phyloP scores from a whole-genome alignment of 2,888 invertebrate genomes.

The Bhutanitis thaidina region DNA sequence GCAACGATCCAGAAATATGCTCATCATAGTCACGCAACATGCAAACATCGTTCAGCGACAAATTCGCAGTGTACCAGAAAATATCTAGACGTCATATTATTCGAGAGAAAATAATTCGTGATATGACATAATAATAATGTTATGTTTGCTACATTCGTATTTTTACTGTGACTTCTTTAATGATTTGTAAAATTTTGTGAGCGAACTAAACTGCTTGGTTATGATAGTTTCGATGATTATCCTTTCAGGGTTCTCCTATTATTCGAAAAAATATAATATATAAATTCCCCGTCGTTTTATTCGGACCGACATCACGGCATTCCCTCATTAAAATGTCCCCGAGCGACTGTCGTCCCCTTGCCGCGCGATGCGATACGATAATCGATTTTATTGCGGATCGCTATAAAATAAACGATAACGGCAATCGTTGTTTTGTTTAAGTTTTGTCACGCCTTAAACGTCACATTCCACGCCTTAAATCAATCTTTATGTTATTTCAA shows the following conservation, averaged over 20 bases:
- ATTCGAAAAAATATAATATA: constrained; percentile 50
- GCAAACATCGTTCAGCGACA: constrained; percentile 59
- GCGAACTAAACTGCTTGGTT: too few species aligned
- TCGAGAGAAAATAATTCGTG: constrained; percentile 27
- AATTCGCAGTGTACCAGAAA: constrained; percentile 49
- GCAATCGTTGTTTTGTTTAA: constrained; percentile 44
- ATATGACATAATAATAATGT: too few species aligned
- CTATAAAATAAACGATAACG: constrained; percentile 55
- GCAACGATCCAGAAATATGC: constrained; percentile 52
- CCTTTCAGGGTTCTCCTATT: constrained; percentile 63
- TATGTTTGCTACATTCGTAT: not conserved
- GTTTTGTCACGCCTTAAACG: constrained; percentile 33
- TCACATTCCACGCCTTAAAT: constrained; percentile 46
- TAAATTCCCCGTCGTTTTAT: constrained; percentile 56
- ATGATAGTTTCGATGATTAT: constrained; percentile 62
- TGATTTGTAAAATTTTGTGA: too few species aligned
- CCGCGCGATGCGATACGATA: constrained; percentile 49
- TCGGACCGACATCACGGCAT: constrained; percentile 55
- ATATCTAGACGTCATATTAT: constrained; percentile 31
- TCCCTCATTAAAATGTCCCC: constrained; percentile 67
- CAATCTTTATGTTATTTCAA: constrained; percentile 57
- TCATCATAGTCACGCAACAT: constrained; percentile 59
- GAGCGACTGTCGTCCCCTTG: constrained; percentile 46
- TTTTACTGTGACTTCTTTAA: constrained; percentile 35
- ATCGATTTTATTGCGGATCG: constrained; percentile 67